Evolutionary conservation across 2,113 vertebrate genomes (phyloP).

Genomic region (Petaurus breviceps): DNA sequence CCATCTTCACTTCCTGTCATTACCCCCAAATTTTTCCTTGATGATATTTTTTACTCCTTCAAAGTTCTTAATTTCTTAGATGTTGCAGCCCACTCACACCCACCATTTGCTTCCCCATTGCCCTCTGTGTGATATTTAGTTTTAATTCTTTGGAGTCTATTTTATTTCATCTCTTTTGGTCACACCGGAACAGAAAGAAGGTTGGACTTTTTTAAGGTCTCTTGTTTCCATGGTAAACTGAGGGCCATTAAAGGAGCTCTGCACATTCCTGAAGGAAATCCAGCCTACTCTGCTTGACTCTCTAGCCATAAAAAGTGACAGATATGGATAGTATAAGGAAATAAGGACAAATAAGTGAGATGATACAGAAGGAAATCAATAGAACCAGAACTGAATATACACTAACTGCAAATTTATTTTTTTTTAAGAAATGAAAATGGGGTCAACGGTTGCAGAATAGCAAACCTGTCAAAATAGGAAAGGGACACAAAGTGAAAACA

Average conservation of each 20-base stretch:
- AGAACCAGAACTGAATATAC: neutral
- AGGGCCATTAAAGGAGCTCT: neutral
- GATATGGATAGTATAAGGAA: neutral
- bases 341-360: neutral
- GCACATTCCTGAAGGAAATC: neutral
- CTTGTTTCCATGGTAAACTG: neutral
- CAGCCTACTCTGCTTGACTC: neutral
- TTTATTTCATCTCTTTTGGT: neutral
- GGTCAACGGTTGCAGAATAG: neutral
- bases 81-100: neutral
- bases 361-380: neutral
- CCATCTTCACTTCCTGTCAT: neutral
- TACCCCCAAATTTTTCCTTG: neutral
- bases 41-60: neutral
- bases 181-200: neutral
- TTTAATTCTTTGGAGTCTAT: neutral
- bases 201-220: neutral
- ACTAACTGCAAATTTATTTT: neutral
- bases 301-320: neutral
- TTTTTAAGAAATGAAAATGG: neutral
- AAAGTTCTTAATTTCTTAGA: neutral
- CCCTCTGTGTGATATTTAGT: neutral
- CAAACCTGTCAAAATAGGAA: neutral
- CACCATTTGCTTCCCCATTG: neutral
- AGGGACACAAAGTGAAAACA: neutral